Evolutionary conservation across 2,888 invertebrate species (phyloP).

Genomic region (Rhynchonema sp.): DNA sequence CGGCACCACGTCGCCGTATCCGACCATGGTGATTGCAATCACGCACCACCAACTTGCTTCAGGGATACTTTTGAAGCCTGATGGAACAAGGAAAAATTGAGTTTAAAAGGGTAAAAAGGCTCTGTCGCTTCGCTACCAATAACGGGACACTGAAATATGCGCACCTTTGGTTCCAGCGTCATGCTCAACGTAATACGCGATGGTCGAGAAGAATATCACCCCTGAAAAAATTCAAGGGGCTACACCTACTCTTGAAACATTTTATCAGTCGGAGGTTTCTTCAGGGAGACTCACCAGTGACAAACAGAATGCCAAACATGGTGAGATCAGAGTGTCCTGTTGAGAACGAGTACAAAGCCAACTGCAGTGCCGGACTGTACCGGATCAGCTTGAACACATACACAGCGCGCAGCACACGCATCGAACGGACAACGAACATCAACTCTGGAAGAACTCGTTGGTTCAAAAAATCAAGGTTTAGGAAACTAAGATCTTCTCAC

Average conservation of each 20-base stretch:
- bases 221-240: too few species aligned
- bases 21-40: background rate
- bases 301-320: background rate
- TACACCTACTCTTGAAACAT: too few species aligned
- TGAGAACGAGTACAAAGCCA: background rate
- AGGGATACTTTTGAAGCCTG: background rate
- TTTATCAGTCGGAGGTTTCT: too few species aligned
- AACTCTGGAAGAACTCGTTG: background rate
- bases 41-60: background rate
- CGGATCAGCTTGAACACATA: background rate
- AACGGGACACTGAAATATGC: too few species aligned
- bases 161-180: background rate
- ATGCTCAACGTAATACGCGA: background rate
- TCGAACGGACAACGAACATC: background rate
- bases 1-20: background rate
- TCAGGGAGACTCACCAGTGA: background rate
- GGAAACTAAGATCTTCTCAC: background rate
- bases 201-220: background rate
- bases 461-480: too few species aligned
- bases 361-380: background rate
- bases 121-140: too few species aligned
- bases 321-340: background rate
- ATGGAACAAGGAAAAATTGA: too few species aligned
- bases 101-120: too few species aligned
- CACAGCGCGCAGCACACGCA: background rate